Percentiles rank a stretch among this genome's conserved stretches.
phyloP scores from a whole-genome alignment of 2,888 invertebrate genomes.

The Merodon equestris region DNA sequence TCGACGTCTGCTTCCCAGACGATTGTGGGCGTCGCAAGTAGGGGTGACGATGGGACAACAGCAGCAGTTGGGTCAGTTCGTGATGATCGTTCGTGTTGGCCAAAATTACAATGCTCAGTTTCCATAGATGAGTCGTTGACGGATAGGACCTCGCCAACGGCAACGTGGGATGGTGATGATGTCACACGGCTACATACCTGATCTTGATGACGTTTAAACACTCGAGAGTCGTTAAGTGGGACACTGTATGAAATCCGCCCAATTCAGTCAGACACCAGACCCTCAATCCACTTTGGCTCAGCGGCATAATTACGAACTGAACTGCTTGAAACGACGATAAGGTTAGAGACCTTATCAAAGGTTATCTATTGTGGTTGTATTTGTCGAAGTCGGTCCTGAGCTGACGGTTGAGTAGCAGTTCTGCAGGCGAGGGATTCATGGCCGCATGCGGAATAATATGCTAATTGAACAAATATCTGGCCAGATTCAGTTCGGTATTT shows the following conservation, averaged over 20 bases:
- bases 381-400: slow-evolving; percentile 16
- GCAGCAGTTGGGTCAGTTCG: no score
- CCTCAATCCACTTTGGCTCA: slow-evolving; percentile 19
- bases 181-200: slow-evolving; percentile 5
- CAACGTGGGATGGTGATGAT: background rate
- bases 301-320: slow-evolving; percentile 30
- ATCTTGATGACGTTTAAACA: slow-evolving; percentile 35
- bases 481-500: slow-evolving; percentile 13
- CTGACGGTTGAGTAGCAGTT: slow-evolving; percentile 6
- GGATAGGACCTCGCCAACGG: background rate
- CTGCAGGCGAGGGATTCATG: slow-evolving; percentile 5
- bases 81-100: no score
- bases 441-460: slow-evolving; percentile 13
- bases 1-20: no score
- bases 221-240: slow-evolving; percentile 14
- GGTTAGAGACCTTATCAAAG: slow-evolving; percentile 14
- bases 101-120: no score
- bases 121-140: no score
- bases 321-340: slow-evolving; percentile 6
- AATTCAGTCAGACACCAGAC: slow-evolving; percentile 7
- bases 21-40: no score
- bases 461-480: slow-evolving; percentile 27
- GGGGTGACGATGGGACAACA: no score
- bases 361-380: slow-evolving; percentile 17
- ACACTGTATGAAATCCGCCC: slow-evolving; percentile 22